Evolutionary conservation across 2,113 vertebrate species (phyloP), one percentile per base, ranked within the genome.

Genomic region (Lophochroa leadbeateri): DNA sequence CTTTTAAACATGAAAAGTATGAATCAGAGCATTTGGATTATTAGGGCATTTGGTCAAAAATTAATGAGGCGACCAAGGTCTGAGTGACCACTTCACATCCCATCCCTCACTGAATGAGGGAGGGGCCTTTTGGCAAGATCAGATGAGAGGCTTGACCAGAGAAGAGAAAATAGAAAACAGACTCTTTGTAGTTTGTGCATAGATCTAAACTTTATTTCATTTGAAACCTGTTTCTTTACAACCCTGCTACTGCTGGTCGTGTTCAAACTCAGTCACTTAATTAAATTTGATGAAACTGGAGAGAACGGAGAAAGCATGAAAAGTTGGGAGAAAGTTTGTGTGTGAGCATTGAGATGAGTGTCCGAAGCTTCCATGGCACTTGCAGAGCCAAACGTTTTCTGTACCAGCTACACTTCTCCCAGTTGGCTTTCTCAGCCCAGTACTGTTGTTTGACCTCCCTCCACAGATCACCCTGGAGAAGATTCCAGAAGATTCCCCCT

Each of bases 21-120:
- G 33, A 78, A 69, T 43, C 12, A 33, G 19, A 63, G 13, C 46
- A 27, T 46, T 91, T 35, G 28, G 15, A 49, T 64, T 13, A 0
- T 39, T 82, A 21, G 9, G 39, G 14, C 57, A 47, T 47, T 67
- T 79, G 29, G 11, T 46, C 8, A 77, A 90, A 75, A 88, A 50
- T 29, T 1, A 37, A 21, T 55, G 21, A 61, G 14, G 4, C 2
- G 1, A 2, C 7, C 41, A 67, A 77, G 21, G 29, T 28, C 37
- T 69, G 46, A 58, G 50, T 50, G 23, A 37, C 13, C 53, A 43
- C 19, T 17, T 77, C 25, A 61, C 57, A 35, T 58, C 57, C 13
- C 5, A 17, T 57, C 21, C 6, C 4, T 0, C 33, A 41, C 13
- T 18, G 21, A 68, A 19, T 5, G 21, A 27, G 33, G 7, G 17